Percentiles rank a stretch among this genome's conserved stretches.
phyloP scores from a whole-genome alignment of 2,797 vertebrate genomes.

The Uromys caudimaculatus region DNA sequence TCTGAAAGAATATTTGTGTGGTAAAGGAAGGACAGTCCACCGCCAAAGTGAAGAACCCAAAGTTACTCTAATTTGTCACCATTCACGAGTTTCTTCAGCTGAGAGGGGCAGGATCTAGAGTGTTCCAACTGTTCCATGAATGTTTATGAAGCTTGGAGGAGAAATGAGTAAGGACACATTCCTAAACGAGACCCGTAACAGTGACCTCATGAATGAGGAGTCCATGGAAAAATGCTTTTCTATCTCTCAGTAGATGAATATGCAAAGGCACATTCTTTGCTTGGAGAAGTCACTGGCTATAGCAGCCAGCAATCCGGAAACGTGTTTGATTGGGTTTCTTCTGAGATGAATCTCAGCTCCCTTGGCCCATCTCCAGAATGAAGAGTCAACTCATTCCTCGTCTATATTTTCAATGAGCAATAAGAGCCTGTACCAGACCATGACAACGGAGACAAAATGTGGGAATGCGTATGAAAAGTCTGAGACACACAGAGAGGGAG shows the following conservation, averaged over 20 bases:
- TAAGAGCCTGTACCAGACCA: neutral
- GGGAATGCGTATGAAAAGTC: neutral
- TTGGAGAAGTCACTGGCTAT: neutral
- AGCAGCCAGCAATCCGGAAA: neutral
- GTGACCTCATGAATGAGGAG: neutral
- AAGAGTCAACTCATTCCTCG: neutral
- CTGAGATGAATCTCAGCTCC: neutral
- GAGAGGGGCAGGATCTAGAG: neutral
- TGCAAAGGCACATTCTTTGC: neutral
- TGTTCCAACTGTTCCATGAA: neutral
- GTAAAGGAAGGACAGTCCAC: neutral
- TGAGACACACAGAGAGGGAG: neutral
- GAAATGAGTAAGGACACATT: neutral
- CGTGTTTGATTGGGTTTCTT: neutral
- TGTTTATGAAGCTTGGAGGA: neutral
- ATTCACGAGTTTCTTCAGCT: neutral
- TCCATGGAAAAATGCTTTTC: neutral
- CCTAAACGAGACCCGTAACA: neutral
- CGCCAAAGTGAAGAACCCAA: neutral
- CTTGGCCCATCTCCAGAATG: neutral
- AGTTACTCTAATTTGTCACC: neutral
- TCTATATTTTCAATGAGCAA: neutral
- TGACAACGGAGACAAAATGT: neutral
- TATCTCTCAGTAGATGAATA: neutral
- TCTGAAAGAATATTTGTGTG: neutral